Evolutionary conservation across 2,888 invertebrate genomes (phyloP).

Genomic region (Helobdella robusta): DNA sequence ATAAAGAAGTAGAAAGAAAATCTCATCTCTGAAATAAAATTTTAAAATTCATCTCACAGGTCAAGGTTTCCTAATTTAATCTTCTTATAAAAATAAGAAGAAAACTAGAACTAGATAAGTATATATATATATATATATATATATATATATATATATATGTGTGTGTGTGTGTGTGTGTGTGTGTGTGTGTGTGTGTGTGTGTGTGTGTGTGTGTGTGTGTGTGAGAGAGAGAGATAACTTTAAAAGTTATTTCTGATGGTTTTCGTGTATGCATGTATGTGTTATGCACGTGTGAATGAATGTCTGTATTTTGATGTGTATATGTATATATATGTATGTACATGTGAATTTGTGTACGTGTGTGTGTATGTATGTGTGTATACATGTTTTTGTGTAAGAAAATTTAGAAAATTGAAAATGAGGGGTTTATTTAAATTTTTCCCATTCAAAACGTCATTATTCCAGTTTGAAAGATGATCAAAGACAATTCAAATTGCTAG

Average conservation of each 20-base stretch:
- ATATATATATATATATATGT: constrained; percentile 19
- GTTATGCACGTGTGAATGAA: constrained; percentile 19
- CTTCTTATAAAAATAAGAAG: too few species aligned
- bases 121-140: constrained; percentile 16
- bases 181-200: constrained; percentile 24
- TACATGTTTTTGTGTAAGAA: constrained; percentile 14
- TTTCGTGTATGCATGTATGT: too few species aligned
- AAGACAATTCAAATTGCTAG: too few species aligned
- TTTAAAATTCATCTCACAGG: too few species aligned
- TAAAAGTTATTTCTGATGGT: too few species aligned
- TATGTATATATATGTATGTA: constrained; percentile 24
- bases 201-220: constrained; percentile 21
- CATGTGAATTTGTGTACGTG: constrained; percentile 15
- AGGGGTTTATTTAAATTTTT: too few species aligned
- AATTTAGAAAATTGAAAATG: too few species aligned
- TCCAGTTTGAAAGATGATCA: too few species aligned
- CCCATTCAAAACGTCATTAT: too few species aligned
- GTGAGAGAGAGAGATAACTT: constrained; percentile 3
- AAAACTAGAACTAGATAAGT: constrained; percentile 13
- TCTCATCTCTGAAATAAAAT: too few species aligned
- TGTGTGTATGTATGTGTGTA: constrained; percentile 24
- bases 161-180: constrained; percentile 22
- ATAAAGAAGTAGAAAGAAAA: too few species aligned
- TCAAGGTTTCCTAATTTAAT: too few species aligned
- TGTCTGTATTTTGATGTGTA: constrained; percentile 22